Conservation (phyloP, 2,888 invertebrate species). For the Heliconius charithonia region DNA sequence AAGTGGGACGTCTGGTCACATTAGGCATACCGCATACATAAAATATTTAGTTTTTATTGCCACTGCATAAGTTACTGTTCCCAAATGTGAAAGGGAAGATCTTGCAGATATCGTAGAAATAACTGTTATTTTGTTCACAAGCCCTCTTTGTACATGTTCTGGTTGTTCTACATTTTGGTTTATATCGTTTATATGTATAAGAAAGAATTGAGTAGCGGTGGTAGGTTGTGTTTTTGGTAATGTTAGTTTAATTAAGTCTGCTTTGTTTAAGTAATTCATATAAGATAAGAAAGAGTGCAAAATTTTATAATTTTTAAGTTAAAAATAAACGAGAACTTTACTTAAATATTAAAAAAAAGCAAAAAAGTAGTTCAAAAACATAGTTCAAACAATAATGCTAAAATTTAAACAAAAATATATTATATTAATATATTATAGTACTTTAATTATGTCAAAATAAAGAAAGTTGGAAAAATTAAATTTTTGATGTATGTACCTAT, state of each 20-base stretch:
- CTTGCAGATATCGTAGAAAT: conserved; percentile 36
- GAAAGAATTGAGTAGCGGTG: background rate
- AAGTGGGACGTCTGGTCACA: too few species aligned
- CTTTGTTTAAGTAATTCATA: background rate
- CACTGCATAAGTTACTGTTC: conserved; percentile 53
- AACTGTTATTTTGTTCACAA: conserved; percentile 62
- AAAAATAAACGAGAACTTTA: too few species aligned
- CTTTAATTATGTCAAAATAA: too few species aligned
- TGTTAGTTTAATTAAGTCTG: background rate
- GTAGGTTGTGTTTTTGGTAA: background rate
- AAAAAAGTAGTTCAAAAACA: too few species aligned
- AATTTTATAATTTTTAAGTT: too few species aligned
- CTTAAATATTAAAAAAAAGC: too few species aligned
- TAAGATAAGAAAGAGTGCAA: too few species aligned
- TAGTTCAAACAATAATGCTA: too few species aligned
- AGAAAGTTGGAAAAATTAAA: too few species aligned
- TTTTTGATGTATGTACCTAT: too few species aligned
- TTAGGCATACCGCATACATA: conserved; percentile 12
- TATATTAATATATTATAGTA: too few species aligned
- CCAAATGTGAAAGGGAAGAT: conserved; percentile 33
- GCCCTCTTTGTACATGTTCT: conserved; percentile 65
- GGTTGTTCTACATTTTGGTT: conserved; percentile 26
- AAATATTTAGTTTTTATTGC: conserved; percentile 50
- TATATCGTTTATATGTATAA: background rate
- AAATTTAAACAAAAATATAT: too few species aligned